These are phyloP conservation scores for Sinocyclocheilus rhinocerous DNA, from an alignment of 2,113 vertebrate species.

Conservation along the genomic window DNA sequence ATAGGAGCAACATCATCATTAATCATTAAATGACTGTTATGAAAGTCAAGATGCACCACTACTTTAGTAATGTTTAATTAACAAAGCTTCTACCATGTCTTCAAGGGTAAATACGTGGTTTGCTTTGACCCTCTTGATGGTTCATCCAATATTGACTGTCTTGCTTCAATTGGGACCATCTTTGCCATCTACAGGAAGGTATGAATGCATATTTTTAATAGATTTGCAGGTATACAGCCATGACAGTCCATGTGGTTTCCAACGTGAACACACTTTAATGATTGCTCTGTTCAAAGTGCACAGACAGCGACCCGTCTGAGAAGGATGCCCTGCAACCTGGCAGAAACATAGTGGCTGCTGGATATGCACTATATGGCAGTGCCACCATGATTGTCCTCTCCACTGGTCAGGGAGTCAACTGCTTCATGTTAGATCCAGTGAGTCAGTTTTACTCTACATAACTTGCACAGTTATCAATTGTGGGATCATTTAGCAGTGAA, in stretches of 20 bases:
- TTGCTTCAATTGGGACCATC: slow-evolving; percentile 94
- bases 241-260: not conserved
- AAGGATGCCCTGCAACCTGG: slow-evolving; percentile 90
- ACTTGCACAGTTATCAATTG: not conserved
- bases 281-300: slow-evolving; percentile 67
- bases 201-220: not conserved
- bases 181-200: slow-evolving; percentile 97
- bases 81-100: not conserved
- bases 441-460: slow-evolving; percentile 59
- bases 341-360: slow-evolving; percentile 89
- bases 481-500: not conserved
- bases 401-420: slow-evolving; percentile 86
- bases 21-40: not conserved
- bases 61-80: not conserved
- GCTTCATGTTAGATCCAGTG: slow-evolving; percentile 97
- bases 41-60: too few relatives aligned
- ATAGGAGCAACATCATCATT: not conserved
- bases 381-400: slow-evolving; percentile 95
- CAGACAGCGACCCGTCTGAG: slow-evolving; percentile 79
- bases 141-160: slow-evolving; percentile 97
- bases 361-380: slow-evolving; percentile 94
- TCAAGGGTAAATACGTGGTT: slow-evolving; percentile 94
- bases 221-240: not conserved
- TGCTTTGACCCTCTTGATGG: slow-evolving; percentile 97
- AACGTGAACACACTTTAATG: not conserved